phyloP scores from a whole-genome alignment of 2,888 invertebrate species.

The Trissoscelio sp. region DNA sequence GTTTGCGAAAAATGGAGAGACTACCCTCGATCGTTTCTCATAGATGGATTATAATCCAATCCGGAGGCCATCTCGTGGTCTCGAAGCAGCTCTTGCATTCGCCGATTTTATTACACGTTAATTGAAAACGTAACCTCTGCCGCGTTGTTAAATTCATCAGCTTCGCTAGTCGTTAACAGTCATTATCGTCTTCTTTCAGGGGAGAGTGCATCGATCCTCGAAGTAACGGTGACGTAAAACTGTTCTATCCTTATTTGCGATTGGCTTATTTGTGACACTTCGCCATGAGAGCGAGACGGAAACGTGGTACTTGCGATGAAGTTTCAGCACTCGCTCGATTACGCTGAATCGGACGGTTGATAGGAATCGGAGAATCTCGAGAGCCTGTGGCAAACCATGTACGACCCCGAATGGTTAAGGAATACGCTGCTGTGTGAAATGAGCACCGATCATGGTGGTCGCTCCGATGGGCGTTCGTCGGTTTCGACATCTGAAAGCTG shows the following conservation, averaged over 20 bases:
- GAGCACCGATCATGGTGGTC: conserved; percentile 58
- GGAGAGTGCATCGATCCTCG: conserved; percentile 11
- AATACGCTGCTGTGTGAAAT: conserved; percentile 45
- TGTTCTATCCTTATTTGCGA: conserved; percentile 21
- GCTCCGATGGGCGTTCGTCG: conserved; percentile 38
- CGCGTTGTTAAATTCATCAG: conserved; percentile 61
- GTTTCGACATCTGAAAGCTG: conserved; percentile 47
- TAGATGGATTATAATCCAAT: conserved; percentile 68
- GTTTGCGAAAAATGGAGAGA: conserved; percentile 70
- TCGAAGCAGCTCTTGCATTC: conserved; percentile 36
- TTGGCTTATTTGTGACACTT: conserved; percentile 26
- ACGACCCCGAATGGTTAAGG: conserved; percentile 43
- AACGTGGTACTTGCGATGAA: conserved; percentile 18
- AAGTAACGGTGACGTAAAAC: conserved; percentile 11
- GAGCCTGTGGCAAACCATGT: conserved; percentile 51
- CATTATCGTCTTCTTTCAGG: conserved; percentile 23
- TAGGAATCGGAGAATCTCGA: conserved; percentile 61
- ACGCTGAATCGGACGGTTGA: conserved; percentile 47
- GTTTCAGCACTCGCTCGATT: conserved; percentile 40
- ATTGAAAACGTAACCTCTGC: conserved; percentile 68
- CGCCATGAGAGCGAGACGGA: neutral
- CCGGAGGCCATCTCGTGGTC: conserved; percentile 57
- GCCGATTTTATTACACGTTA: conserved; percentile 66
- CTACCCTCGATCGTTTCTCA: conserved; percentile 68
- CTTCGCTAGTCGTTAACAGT: conserved; percentile 27